Evolutionary conservation across 2,797 vertebrate genomes (phyloP), one percentile per base, ranked within the genome.

Genomic region (Enteromius thamalakanensis): DNA sequence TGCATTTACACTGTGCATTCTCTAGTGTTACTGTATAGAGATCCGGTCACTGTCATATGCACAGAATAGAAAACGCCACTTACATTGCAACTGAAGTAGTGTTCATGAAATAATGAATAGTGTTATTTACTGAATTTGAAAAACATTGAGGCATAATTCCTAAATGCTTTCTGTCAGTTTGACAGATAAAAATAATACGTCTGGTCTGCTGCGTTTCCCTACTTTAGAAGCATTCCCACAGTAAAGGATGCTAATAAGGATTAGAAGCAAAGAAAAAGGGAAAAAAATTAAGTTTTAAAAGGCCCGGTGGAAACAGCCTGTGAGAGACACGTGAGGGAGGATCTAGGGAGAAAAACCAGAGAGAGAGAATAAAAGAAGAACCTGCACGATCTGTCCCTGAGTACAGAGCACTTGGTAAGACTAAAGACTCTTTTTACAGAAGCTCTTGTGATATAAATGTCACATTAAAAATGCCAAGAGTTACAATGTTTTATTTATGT

Each of bases 241-340:
- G 47, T 70, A 80, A 40, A 58, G 15, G 34, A 70, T 80, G 47
- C 64, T 40, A 70, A 80, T 80, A 51, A 80, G 78, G 67, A 69
- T 55, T 80, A 53, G 14, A 42, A 80, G 65, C 34, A 40, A 68
- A 34, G n/a, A 76, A 19, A 42, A 29, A 10, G 40, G n/a, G 40
- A 7, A 62, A 78, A 53, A 37, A 26, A 80, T 68, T 1, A 53
- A 55, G 15, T 55, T 68, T 69, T 67, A 49, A 64, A 79, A 7
- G 17, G 45, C 29, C 29, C 42, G 0, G 6, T 65, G 60, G 19
- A 65, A 78, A 49, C 19, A 21, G 58, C 76, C 26, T 65, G 6
- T 11, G 45, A 34, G 42, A 79, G 29, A 51, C 40, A 79, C 6
- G 7, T 53, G 65, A 55, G n/a, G 51, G 64, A 29, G 55, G 37